These are phyloP conservation scores for Lepidothrix coronata DNA, from an alignment of 2,113 vertebrate genomes.

Conservation along the genomic window DNA sequence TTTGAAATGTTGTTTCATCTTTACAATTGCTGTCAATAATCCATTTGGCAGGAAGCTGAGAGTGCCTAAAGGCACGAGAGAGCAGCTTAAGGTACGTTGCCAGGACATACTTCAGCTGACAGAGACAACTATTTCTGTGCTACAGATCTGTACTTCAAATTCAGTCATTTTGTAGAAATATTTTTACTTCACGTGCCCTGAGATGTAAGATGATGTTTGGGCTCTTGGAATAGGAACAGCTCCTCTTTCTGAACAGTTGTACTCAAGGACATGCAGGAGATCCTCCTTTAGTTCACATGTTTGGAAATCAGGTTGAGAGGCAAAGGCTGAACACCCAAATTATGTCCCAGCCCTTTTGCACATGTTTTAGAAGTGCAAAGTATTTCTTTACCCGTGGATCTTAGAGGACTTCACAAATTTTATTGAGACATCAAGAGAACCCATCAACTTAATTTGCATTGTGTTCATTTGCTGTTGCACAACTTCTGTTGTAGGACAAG, in stretches of 20 bases:
- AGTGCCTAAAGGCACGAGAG: not conserved
- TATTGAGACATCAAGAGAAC: accelerated
- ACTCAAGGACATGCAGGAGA: not conserved
- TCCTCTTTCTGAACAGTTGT: not conserved
- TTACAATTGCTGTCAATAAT: constrained; percentile 3
- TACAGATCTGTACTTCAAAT: not conserved
- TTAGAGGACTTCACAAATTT: not conserved
- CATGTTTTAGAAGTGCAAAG: not conserved
- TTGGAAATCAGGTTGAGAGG: not conserved
- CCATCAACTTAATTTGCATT: not conserved
- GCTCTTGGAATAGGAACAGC: not conserved
- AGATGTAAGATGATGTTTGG: not conserved
- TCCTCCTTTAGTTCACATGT: not conserved
- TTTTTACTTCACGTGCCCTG: not conserved
- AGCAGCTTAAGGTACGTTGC: not conserved
- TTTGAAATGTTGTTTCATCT: not conserved
- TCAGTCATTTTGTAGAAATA: not conserved
- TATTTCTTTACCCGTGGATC: not conserved
- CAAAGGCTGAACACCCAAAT: not conserved
- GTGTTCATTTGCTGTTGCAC: not conserved
- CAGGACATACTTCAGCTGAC: not conserved
- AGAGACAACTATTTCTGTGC: not conserved
- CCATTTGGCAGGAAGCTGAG: not conserved
- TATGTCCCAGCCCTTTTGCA: not conserved
- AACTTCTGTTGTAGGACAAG: not conserved